phyloP scores from a whole-genome alignment of 2,888 invertebrate species.

The Gastrophysa polygoni region DNA sequence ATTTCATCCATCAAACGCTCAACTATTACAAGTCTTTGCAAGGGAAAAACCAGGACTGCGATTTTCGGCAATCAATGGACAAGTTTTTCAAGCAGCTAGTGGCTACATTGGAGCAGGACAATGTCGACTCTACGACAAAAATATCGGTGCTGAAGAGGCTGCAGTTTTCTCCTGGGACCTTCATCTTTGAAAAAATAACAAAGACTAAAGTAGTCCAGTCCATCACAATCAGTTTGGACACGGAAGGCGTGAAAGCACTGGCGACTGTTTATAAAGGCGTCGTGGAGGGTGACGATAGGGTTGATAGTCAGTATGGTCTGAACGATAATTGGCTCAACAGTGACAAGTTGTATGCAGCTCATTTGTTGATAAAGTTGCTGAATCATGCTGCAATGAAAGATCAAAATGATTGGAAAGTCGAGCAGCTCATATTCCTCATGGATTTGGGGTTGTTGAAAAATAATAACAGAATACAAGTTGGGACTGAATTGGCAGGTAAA shows the following conservation, averaged over 20 bases:
- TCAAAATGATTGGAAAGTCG: constrained; percentile 70
- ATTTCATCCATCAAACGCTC: constrained; percentile 69
- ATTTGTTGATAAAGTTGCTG: constrained; percentile 60
- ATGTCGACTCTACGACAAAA: constrained; percentile 61
- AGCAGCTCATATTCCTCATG: constrained; percentile 70
- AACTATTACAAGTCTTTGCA: constrained; percentile 67
- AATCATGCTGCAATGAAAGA: constrained; percentile 53
- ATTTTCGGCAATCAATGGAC: constrained; percentile 64
- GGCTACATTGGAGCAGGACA: constrained; percentile 60
- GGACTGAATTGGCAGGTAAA: constrained; percentile 67
- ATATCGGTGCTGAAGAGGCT: constrained; percentile 68
- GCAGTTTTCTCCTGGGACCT: constrained; percentile 71
- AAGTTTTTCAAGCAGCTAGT: constrained; percentile 62
- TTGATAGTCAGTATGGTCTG: constrained; percentile 54
- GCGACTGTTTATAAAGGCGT: constrained; percentile 68
- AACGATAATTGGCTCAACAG: constrained; percentile 69
- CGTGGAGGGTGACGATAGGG: constrained; percentile 48
- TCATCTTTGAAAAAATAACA: constrained; percentile 76
- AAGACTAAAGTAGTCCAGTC: constrained; percentile 69
- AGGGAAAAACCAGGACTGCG: constrained; percentile 63
- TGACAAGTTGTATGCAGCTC: constrained; percentile 71
- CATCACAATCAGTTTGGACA: constrained; percentile 66
- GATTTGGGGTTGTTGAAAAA: constrained; percentile 67
- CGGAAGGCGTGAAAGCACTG: constrained; percentile 68
- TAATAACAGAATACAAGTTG: constrained; percentile 59